Base-by-base conservation (phyloP, 2,797 vertebrate species). In the Etheostoma nigrum region DNA sequence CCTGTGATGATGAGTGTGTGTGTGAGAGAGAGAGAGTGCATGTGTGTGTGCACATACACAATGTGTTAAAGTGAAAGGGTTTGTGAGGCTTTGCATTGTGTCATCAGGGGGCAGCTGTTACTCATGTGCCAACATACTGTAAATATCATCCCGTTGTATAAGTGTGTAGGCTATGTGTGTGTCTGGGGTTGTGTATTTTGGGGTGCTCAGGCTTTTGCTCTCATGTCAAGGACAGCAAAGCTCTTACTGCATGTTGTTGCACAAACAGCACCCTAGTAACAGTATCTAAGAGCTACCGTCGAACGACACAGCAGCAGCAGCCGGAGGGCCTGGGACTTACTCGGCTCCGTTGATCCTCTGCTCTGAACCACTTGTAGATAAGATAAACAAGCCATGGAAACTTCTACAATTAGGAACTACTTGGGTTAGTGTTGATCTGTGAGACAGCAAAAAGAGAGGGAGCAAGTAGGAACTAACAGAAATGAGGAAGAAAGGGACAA, bases 201-300 rank as follows among this genome's bases (percentile, higher is more conserved):
- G 51, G 8, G 21, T 6, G 62, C 63, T 57, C 21, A 1, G 12
- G 63, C 44, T 58, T 84, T 72, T 69, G 67, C 76, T 73, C 64
- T 67, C 5, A 53, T 19, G 45, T 76, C 52, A 81, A 81, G 87
- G 84, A 78, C 86, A 63, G 71, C 45, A 45, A 53, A 73, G 51
- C 72, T 54, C 74, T 76, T n/a, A 44, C 53, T 86, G 66, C 53
- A 11, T 85, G 85, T 90, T 92, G 88, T 88, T 72, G 74, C 64
- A 47, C 68, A 83, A 91, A 92, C 86, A 86, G 30, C 36, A 60
- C 81, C 88, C 5, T 84, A 72, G 91, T 68, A 84, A 90, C 88
- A 1, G 76, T 73, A 42, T 64, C 60, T 45, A 72, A 73, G 74
- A 2, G 8, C 62, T 45, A 69, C 55, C 40, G 47, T 33, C 1